A percentile compares a stretch with the other conserved stretches of the same genome.
phyloP scores from a whole-genome alignment of 1,140 invertebrate genomes.

The Aphelinus certus region DNA sequence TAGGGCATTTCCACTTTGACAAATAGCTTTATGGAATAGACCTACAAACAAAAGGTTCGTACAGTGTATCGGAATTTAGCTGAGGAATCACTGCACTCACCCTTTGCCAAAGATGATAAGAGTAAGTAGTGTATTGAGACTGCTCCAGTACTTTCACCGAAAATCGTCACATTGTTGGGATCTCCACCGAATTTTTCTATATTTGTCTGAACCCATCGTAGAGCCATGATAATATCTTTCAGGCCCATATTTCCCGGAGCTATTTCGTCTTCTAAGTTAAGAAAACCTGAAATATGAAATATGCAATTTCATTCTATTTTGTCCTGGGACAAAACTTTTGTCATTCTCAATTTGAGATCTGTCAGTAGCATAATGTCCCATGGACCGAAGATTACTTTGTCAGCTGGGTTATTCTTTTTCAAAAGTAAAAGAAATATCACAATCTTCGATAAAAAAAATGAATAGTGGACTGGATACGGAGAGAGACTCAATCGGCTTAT shows the following conservation, averaged over 20 bases:
- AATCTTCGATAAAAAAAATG: no score
- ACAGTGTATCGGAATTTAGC: no score
- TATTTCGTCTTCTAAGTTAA: constrained; percentile 20
- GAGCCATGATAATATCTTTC: constrained; percentile 34
- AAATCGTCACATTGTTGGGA: constrained; percentile 57
- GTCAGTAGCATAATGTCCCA: no score
- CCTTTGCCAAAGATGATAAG: constrained; percentile 45
- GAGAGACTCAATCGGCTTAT: no score
- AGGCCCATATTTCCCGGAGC: constrained; percentile 32
- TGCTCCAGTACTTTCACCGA: constrained; percentile 64
- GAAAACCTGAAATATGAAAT: constrained; percentile 26
- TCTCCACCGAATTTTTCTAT: constrained; percentile 34
- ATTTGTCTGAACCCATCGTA: constrained; percentile 36
- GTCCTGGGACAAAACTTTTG: no score
- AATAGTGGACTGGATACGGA: no score
- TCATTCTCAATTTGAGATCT: no score
- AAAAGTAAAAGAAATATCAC: no score
- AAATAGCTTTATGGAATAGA: constrained; percentile 8
- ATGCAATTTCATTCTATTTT: neutral
- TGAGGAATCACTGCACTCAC: constrained; percentile 9
- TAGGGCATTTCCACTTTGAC: constrained; percentile 1
- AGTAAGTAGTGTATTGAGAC: constrained; percentile 55
- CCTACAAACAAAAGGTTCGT: neutral
- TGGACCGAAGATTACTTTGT: no score
- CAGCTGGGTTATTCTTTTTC: no score